Base-by-base conservation (phyloP, 2,113 vertebrate genomes). In the Nothoprocta pentlandii region DNA sequence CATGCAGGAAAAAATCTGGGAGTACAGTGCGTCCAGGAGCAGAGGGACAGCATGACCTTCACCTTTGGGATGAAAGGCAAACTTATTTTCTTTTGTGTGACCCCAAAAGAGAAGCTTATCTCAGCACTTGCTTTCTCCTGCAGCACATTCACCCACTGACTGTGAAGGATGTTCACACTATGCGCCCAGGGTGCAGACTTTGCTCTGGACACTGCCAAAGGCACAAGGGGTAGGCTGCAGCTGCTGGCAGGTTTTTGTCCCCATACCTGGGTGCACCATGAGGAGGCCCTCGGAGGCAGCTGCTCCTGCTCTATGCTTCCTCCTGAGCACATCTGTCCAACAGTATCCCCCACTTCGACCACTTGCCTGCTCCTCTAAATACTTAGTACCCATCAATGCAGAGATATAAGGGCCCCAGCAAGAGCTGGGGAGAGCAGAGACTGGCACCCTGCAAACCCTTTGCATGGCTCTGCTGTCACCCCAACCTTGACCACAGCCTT, bases 11-110 rank as follows among this genome's bases (percentile, higher is more conserved):
- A 34, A 34, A 34, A 83, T 42, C 34, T 25, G 16, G 58, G 56
- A 80, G 53, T 32, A 62, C 0, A 0, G 41, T 3, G 6, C 49
- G 54, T 54, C 79, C 67, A 39, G 56, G 54, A 75, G 26, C 58
- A 12, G 1, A 44, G 66, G 69, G n/a, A 56, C 15, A 41, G 47
- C 0, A 0, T 4, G 42, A 34, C 39, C 77, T 42, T 75, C 64
- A 11, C 14, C 34, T 30, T 23, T 6, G 28, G 61, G 19, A 39
- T 44, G 28, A 56, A 59, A 70, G 7, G 42, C 3, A 2, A n/a
- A n/a, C 26, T 13, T 54, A 12, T 32, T 46, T 44, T 67, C 20
- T 32, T 21, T 46, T 42, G 46, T 69, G 46, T 34, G 32, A 49
- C n/a, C 46, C 34, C 23, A 17, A 49, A 70, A 34, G n/a, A 70